Base-by-base conservation (phyloP, 2,888 invertebrate genomes). In the Teleiodes luculella region DNA sequence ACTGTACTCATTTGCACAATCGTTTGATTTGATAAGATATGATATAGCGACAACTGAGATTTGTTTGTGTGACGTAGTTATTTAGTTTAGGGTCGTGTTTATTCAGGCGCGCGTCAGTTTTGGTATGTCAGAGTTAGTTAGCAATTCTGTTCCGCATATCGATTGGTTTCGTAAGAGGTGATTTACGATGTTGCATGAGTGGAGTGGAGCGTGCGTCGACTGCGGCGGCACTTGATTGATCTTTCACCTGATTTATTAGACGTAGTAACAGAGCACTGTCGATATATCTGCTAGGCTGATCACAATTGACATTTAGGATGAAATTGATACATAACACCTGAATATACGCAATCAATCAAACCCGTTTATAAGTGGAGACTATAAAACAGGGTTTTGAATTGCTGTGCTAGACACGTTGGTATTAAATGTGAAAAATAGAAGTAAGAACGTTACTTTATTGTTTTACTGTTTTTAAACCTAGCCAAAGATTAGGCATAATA, bases 1-100 rank as follows among this genome's bases (percentile, higher is more conserved):
- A 83, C 80, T 81, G 82, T 51, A 33, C 66, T 83, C 83, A 80
- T 86, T 88, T 84, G 83, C 78, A 80, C 86, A 85, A 82, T 80
- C 78, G 65, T 77, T 68, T 72, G 74, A 78, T 83, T 80, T 80
- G 88, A 88, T 88, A 86, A 80, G 80, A 80, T 58, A 66, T 62
- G 80, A 76, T 83, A 83, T 81, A 78, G 80, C 72, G 68, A 70
- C 70, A 70, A 77, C 75, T 71, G 78, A 81, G 88, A 88, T 88
- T 88, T 86, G 78, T 84, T 73, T 79, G 65, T 71, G 75, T 84
- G 80, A 82, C 81, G 78, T 77, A 64, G 57, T 55, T 68, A 70
- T 75, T 33, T 50, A 46, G 52, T 52, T 52, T 52, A 31, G 37
- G 30, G 24, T 28, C 36, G 45, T 49, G 52, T 45, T 49, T 37